Base-by-base conservation (phyloP, 1,140 invertebrate species). In the Caenorhabditis briggsae region DNA sequence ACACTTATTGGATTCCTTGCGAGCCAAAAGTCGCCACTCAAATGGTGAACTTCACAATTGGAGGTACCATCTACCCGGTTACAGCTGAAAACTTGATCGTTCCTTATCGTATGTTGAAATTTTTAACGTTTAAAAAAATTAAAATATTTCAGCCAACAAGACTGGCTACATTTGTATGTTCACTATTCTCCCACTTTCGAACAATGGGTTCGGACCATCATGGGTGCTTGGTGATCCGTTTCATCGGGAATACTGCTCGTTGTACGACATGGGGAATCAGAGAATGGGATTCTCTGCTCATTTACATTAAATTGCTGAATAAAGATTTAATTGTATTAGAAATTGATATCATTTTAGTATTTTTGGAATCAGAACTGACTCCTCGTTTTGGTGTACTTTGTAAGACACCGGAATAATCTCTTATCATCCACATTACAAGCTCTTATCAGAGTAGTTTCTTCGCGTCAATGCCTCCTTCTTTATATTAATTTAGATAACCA, bases 171-270 rank as follows among this genome's bases (percentile, higher is more conserved):
- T 46, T 3, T 70, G 64, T 18, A 43, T 43, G 6, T 43, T 70
- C 16, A 41, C 41, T n/a, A 11, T 70, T 16, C 41, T 70, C 2
- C 64, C 64, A 25, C 16, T 70, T 43, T 43, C 64, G 0, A 70
- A 70, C 18, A 70, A 70, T n/a, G 64, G 64, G 23, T 70, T 70
- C 64, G 64, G 64, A n/a, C 64, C 64, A 46, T 70, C 64, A 7
- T 70, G 64, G 64, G 64, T 70, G 14, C 20, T 70, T 2, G 64
- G 64, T 6, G 41, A n/a, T 46, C 64, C 64, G 18, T 70, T 70
- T 18, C 33, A 43, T 70, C 64, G 64, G 11, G 33, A 70, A 18
- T 70, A 61, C 43, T 70, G 64, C 18, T n/a, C 64, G 18, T 46
- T 70, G 41, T 70, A 70, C 18, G 64, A 70, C 18, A 70, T 70